These are phyloP conservation scores for Prunella fulvescens DNA, from an alignment of 2,113 vertebrate species.

Conservation along the genomic window DNA sequence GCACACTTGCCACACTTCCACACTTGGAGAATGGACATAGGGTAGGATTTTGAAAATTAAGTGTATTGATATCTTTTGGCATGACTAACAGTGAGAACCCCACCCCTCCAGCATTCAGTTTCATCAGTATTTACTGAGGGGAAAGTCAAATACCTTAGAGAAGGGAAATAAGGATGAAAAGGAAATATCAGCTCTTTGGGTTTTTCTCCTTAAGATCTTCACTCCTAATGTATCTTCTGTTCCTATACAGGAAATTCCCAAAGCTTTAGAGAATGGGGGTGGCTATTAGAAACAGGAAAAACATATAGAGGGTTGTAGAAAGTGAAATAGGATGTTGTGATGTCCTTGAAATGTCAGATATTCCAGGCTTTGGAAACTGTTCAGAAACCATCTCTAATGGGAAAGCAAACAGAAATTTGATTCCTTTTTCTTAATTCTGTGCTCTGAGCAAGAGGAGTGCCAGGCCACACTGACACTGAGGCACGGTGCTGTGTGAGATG, in stretches of 20 bases:
- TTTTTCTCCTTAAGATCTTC: background rate
- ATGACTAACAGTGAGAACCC: background rate
- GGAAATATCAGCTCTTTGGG: background rate
- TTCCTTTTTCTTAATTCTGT: background rate
- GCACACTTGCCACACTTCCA: background rate
- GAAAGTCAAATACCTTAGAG: background rate
- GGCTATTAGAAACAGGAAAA: background rate
- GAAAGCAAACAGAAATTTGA: background rate
- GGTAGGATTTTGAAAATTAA: background rate
- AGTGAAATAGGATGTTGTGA: background rate
- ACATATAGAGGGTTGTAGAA: background rate
- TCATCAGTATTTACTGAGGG: background rate
- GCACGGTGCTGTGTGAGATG: fast-evolving
- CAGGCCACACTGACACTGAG: fast-evolving
- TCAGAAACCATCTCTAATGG: background rate
- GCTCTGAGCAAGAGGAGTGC: background rate
- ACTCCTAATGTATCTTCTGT: background rate
- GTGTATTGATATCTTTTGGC: background rate
- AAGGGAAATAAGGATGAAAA: background rate
- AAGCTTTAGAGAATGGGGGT: background rate
- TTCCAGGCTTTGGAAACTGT: background rate
- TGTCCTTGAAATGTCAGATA: background rate
- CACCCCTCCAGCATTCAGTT: background rate
- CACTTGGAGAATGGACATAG: background rate
- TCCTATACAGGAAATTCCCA: background rate